phyloP scores from a whole-genome alignment of 2,888 invertebrate species.

The Cacoxenus indagator region DNA sequence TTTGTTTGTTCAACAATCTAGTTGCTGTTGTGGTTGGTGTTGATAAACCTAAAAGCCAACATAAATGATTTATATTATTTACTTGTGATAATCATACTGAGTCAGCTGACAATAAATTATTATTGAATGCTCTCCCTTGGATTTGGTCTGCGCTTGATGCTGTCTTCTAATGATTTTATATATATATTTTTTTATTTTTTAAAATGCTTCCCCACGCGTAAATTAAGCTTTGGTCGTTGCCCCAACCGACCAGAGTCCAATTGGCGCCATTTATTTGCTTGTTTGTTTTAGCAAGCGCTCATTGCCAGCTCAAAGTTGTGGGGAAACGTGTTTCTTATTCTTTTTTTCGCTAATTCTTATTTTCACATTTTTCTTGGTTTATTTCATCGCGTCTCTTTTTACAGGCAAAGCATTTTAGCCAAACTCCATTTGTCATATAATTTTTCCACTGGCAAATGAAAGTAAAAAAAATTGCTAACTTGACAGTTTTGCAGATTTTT shows the following conservation, averaged over 20 bases:
- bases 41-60: slow-evolving; percentile 32
- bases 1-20: slow-evolving; percentile 1
- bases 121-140: neutral
- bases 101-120: slow-evolving; percentile 57
- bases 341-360: neutral
- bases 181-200: neutral
- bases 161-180: neutral
- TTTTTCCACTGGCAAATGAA: slow-evolving; percentile 41
- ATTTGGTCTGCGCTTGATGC: neutral
- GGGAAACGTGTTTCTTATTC: neutral
- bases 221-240: slow-evolving; percentile 13
- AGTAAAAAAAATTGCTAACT: slow-evolving; percentile 43
- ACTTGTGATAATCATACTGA: slow-evolving; percentile 59
- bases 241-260: slow-evolving; percentile 45
- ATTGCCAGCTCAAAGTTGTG: slow-evolving; percentile 44
- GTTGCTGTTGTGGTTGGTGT: neutral
- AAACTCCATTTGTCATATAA: slow-evolving; percentile 63
- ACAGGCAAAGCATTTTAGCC: slow-evolving; percentile 53
- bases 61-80: slow-evolving; percentile 61
- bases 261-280: slow-evolving; percentile 65
- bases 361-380: slow-evolving; percentile 6
- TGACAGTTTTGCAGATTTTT: slow-evolving; percentile 52
- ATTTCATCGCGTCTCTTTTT: slow-evolving; percentile 3
- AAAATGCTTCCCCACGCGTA: neutral
- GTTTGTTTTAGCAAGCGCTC: slow-evolving; percentile 62